Conservation (phyloP, 1,140 invertebrate species). For the Drosophila truncata region DNA sequence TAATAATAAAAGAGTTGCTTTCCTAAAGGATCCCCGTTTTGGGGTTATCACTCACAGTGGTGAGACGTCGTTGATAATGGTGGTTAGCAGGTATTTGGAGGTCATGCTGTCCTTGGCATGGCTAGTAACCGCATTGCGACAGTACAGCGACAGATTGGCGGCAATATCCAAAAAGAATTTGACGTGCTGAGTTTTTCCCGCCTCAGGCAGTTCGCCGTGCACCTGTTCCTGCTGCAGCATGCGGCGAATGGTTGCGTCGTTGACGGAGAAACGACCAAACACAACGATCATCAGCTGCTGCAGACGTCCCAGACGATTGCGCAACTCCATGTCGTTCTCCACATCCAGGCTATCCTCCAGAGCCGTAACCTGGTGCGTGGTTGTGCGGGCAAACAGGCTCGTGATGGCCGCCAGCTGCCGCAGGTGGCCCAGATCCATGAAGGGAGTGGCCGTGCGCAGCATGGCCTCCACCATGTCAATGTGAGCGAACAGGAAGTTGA, state of each 20-base stretch:
- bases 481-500: constrained; percentile 92
- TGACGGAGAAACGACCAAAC: constrained; percentile 88
- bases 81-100: constrained; percentile 84
- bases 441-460: constrained; percentile 89
- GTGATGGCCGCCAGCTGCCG: constrained; percentile 91
- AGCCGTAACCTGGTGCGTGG: constrained; percentile 68
- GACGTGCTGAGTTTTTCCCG: constrained; percentile 48
- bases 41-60: constrained; percentile 53
- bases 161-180: constrained; percentile 87
- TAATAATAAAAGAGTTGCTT: background rate
- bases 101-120: constrained; percentile 86
- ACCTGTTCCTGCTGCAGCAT: constrained; percentile 53
- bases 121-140: constrained; percentile 87
- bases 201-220: constrained; percentile 24
- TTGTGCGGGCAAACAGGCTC: constrained; percentile 92
- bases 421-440: constrained; percentile 88
- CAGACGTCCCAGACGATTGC: constrained; percentile 87
- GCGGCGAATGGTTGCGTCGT: constrained; percentile 72
- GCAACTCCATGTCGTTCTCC: constrained; percentile 86
- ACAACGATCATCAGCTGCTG: constrained; percentile 90
- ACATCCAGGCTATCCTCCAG: constrained; percentile 54
- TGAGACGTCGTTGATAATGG: constrained; percentile 62
- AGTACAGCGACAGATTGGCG: constrained; percentile 89
- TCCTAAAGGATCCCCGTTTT: no score
- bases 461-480: constrained; percentile 92